phyloP scores from a whole-genome alignment of 2,113 vertebrate species.

The Ploceus nigricollis region DNA sequence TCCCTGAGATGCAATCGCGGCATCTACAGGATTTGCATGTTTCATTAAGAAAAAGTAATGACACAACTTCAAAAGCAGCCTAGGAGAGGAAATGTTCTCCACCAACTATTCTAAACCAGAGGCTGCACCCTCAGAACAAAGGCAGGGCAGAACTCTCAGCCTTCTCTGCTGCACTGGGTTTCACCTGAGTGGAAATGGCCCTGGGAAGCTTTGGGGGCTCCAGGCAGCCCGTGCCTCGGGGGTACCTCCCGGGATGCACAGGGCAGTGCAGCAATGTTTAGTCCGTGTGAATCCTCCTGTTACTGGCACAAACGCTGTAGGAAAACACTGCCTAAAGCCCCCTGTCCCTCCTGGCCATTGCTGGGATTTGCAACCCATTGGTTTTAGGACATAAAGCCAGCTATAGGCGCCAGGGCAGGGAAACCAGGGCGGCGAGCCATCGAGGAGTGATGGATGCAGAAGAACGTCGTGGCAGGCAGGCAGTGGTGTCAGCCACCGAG shows the following conservation, averaged over 20 bases:
- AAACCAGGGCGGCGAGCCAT: not conserved
- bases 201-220: not conserved
- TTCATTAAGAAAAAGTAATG: constrained; percentile 17
- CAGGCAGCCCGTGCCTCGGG: rapidly evolving
- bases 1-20: not conserved
- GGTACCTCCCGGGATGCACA: too few species aligned
- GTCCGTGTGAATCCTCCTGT: not conserved
- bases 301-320: rapidly evolving
- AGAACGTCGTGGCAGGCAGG: not conserved
- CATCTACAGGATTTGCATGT: constrained; percentile 13
- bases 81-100: not conserved
- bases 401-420: not conserved
- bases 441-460: not conserved
- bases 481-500: rapidly evolving
- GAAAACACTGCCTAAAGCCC: not conserved
- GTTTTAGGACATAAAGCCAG: not conserved
- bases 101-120: not conserved
- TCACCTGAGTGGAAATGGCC: not conserved
- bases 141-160: not conserved
- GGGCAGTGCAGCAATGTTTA: not conserved
- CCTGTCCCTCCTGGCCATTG: not conserved
- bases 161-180: not conserved
- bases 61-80: constrained; percentile 25
- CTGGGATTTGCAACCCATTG: not conserved
- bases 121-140: not conserved